Conservation (phyloP, 2,888 invertebrate genomes). For the Coleophora deauratella region DNA sequence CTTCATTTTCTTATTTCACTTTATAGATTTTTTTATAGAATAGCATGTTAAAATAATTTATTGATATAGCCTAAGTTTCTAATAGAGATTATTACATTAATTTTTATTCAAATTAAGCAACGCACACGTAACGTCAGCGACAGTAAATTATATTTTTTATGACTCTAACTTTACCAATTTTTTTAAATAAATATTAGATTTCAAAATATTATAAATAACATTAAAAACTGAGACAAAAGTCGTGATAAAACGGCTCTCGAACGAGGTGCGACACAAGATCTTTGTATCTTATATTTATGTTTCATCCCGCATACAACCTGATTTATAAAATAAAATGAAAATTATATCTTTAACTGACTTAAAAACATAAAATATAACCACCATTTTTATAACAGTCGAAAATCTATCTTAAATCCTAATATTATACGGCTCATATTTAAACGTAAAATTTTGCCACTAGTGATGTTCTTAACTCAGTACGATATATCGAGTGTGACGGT, state of each 20-base stretch:
- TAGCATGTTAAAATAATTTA: too few species aligned
- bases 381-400: constrained; percentile 13
- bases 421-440: not conserved
- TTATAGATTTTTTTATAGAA: too few species aligned
- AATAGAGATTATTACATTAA: too few species aligned
- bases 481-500: constrained; percentile 55
- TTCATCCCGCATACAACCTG: constrained; percentile 47
- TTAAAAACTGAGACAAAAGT: constrained; percentile 33
- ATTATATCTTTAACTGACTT: constrained; percentile 45
- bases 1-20: too few species aligned
- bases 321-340: constrained; percentile 68
- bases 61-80: too few species aligned
- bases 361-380: constrained; percentile 20
- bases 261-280: constrained; percentile 61
- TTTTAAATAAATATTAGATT: too few species aligned
- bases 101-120: too few species aligned
- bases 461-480: too few species aligned
- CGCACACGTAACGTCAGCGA: too few species aligned
- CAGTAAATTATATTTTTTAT: too few species aligned
- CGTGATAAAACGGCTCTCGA: constrained; percentile 55
- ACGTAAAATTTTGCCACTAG: constrained; percentile 8
- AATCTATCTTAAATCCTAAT: constrained; percentile 16
- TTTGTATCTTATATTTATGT: constrained; percentile 64
- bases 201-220: constrained; percentile 30
- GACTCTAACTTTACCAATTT: too few species aligned